These are phyloP conservation scores for Cololabis saira DNA, from an alignment of 2,113 vertebrate genomes.

Conservation along the genomic window DNA sequence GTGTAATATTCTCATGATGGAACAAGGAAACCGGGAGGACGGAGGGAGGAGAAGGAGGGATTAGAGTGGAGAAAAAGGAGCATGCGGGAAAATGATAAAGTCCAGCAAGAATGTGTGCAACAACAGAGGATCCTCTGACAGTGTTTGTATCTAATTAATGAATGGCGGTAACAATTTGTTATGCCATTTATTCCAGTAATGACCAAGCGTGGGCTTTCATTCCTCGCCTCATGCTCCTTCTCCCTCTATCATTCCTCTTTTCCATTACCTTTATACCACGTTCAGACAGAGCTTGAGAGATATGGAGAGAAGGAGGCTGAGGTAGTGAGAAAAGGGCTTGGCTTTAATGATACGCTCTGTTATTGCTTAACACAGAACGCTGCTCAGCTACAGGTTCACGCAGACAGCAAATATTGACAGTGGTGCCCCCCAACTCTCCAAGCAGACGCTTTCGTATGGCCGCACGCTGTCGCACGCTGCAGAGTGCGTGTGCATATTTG, in stretches of 20 bases:
- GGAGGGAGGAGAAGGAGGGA: not conserved
- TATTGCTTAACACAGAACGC: constrained; percentile 52
- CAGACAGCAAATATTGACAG: constrained; percentile 26
- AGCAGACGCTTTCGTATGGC: constrained; percentile 15
- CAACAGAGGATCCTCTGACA: constrained; percentile 29
- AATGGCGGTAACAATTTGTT: constrained; percentile 70
- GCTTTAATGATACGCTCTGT: constrained; percentile 56
- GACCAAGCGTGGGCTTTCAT: constrained; percentile 58
- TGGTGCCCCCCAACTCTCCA: constrained; percentile 19
- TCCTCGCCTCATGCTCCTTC: constrained; percentile 51
- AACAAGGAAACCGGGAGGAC: constrained; percentile 39
- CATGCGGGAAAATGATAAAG: constrained; percentile 36
- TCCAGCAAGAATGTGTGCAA: constrained; percentile 26
- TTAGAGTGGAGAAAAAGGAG: constrained; percentile 1
- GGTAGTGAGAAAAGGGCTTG: constrained; percentile 46
- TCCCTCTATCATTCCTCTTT: constrained; percentile 24
- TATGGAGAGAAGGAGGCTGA: constrained; percentile 3
- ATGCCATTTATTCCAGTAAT: constrained; percentile 73
- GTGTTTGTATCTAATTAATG: constrained; percentile 74
- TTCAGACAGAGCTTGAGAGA: constrained; percentile 45
- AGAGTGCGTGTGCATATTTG: constrained; percentile 18
- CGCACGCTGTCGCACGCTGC: not conserved
- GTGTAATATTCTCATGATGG: constrained; percentile 67
- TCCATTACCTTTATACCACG: constrained; percentile 31
- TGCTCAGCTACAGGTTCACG: constrained; percentile 48